These are phyloP conservation scores for Gorilla gorilla DNA, from an alignment of 2,113 vertebrate species.

Conservation along the genomic window DNA sequence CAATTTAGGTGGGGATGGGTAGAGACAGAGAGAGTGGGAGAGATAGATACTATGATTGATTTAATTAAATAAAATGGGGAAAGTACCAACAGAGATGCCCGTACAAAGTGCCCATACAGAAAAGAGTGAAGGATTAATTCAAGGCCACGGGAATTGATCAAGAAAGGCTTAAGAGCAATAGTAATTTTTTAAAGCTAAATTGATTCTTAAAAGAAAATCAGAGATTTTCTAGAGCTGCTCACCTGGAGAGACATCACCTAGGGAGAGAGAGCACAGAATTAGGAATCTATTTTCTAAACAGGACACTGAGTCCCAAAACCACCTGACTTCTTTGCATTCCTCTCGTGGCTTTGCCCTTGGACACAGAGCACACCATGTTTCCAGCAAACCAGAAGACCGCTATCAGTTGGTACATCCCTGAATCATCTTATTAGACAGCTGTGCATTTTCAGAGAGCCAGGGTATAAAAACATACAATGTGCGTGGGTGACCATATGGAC, in stretches of 20 bases:
- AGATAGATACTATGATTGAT: background rate
- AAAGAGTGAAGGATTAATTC: background rate
- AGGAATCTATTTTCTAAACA: background rate
- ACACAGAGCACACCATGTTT: background rate
- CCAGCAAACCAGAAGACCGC: background rate
- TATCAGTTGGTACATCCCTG: background rate
- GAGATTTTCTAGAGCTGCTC: background rate
- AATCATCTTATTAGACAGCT: background rate
- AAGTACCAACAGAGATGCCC: background rate
- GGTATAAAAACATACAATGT: background rate
- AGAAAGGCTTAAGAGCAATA: background rate
- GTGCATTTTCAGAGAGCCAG: background rate
- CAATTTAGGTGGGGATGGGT: background rate
- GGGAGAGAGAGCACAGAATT: background rate
- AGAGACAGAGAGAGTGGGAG: background rate
- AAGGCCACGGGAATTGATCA: background rate
- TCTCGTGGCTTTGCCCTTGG: background rate
- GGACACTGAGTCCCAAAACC: background rate
- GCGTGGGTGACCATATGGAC: background rate
- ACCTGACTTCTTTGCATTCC: background rate
- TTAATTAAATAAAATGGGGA: conserved; percentile 4
- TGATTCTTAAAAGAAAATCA: background rate
- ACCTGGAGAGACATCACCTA: background rate
- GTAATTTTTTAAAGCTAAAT: background rate
- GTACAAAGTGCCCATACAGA: background rate